Evolutionary conservation across 2,113 vertebrate species (phyloP), one percentile per base, ranked within the genome.

Genomic region (Tilapia sparmanii): DNA sequence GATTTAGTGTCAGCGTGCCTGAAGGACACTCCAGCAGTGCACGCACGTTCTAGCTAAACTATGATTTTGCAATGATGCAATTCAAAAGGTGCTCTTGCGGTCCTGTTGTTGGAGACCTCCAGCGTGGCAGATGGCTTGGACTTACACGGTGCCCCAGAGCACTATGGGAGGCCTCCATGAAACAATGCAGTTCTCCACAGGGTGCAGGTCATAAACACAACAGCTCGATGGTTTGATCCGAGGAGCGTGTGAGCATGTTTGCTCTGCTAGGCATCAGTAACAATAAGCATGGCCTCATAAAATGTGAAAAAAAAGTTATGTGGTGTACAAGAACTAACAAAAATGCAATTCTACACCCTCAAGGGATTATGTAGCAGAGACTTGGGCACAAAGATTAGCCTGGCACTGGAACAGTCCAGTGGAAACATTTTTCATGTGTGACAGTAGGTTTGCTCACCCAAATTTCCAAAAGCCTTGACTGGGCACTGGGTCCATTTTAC

Each of bases 131-230:
- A 83, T 76, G 52, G 83, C 47, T 73, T 57, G 54, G 13, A 89
- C 54, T 52, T 24, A 35, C 81, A 50, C 8, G 5, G 45, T 6
- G 76, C 73, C 54, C 29, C 52, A 12, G 24, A 52, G 78, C 89
- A 47, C 73, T 22, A 11, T 31, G 22, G 71, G 90, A 59, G 86
- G 73, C 61, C 63, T 68, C 24, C 16, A 29, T 26, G 78, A 87
- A 66, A 89, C 86, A 53, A 79, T 57, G 31, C 84, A 24, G 10
- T 4, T 82, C 81, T 71, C 88, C 22, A 5, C 85, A 57, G 83
- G 89, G 71, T 40, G 81, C 83, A 40, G 33, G 40, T 76, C 83
- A 63, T 80, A 86, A 92, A 90, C 81, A 86, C 57, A 82, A 66
- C 84, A 81, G 87, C 53, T 50, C 19, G 4, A 3, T 4, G 12